Evolutionary conservation across 2,888 invertebrate genomes (phyloP), one percentile per base, ranked within the genome.

Genomic region (Drosophila silvestris): DNA sequence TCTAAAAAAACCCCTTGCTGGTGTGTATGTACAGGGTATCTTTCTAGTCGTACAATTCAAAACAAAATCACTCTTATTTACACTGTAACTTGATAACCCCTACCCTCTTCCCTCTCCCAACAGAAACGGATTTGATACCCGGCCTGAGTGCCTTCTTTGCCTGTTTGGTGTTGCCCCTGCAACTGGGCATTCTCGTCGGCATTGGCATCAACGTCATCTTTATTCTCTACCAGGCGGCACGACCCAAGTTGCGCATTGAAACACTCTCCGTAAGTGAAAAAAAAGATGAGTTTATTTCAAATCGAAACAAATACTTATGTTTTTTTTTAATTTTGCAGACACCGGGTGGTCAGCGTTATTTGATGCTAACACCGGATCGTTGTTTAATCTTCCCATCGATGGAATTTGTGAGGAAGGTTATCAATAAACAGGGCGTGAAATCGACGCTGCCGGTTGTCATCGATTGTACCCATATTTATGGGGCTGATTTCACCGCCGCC

Each of bases 301-400:
- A 32, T 3, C 28, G 41, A 62, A 63, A 2, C 26, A 16, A 30
- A 19, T 28, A 14, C 14, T 10, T 3, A 41, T 41, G 22, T 22
- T 44, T 5, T 5, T 37, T 37, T 35, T 16, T 35, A 16, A 26
- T 30, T 39, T 30, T 60, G 66, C 94, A 94, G 89, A 94, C 96
- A 95, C 94, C 94, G 73, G 94, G 94, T 62, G 97, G 96, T 66
- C 95, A 95, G 50, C 96, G 97, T 87, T 97, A 97, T 93, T 94
- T 97, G 70, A 96, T 97, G 95, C 94, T 97, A 70, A 97, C 97
- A 9, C 97, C 97, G 16, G 97, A 97, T 94, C 96, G 97, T 81
- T 97, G 97, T 93, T 95, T 98, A 41, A 97, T 97, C 93, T 98
- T 98, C 94, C 98, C 98, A 33, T 97, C 97, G 0, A 97, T 97